A percentile compares a stretch with the other conserved stretches of the same genome.
These are phyloP conservation scores for Leguminivora glycinivorella DNA, from an alignment of 1,140 invertebrate genomes.

Conservation along the genomic window DNA sequence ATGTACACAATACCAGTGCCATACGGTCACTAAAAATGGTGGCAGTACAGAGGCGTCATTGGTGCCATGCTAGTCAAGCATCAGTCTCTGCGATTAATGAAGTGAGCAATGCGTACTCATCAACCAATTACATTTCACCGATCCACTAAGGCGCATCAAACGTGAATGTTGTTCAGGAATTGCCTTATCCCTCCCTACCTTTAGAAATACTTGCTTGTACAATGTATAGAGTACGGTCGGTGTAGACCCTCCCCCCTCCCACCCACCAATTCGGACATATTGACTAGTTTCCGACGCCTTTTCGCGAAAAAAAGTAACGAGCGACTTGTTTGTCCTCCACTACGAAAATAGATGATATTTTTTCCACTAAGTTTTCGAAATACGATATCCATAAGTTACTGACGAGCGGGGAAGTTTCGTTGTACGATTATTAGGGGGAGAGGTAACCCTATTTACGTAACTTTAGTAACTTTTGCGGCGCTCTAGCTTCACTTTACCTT, in stretches of 20 bases:
- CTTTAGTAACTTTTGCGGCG: conserved; percentile 6
- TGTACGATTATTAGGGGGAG: conserved; percentile 12
- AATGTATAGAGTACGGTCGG: not conserved
- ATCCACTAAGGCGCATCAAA: no score
- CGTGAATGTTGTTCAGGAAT: no score
- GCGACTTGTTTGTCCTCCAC: conserved; percentile 28
- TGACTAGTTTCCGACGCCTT: conserved; percentile 44
- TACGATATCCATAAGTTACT: conserved; percentile 25
- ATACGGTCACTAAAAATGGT: no score
- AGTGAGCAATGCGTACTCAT: no score
- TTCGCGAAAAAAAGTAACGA: conserved; percentile 38
- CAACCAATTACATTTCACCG: no score
- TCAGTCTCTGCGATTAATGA: no score
- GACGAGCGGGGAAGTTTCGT: conserved; percentile 6
- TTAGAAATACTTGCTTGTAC: no score
- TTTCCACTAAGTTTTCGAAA: conserved; percentile 24
- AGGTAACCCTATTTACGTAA: conserved; percentile 6
- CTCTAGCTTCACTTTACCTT: conserved; percentile 12
- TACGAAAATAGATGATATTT: conserved; percentile 27
- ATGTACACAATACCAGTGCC: no score
- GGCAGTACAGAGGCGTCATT: no score
- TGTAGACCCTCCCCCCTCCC: conserved; percentile 30
- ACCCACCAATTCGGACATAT: conserved; percentile 43
- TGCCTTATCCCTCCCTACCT: no score
- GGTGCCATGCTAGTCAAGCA: no score